Evolutionary conservation across 2,797 vertebrate genomes (phyloP), one percentile per base, ranked within the genome.

Genomic region (Bothrops alternatus): DNA sequence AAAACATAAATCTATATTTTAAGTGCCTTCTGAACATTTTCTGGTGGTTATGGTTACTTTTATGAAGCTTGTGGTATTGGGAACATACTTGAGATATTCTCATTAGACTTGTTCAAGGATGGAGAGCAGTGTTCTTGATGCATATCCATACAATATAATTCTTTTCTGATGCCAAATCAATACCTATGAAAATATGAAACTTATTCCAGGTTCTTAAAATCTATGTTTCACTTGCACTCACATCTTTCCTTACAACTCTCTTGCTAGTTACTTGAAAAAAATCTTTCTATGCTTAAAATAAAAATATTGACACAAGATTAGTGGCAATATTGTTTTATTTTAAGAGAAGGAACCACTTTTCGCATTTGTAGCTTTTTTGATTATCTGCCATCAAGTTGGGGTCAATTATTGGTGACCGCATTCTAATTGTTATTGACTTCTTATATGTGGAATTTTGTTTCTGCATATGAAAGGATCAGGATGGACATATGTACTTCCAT

Each of bases 1-100:
- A 69, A 93, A 57, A 69, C 50, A 37, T 47, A 87, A 53, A 65
- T 92, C 3, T 73, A 58, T 18, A 65, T 91, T 91, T 88, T 65
- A 91, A 91, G 92, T 89, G 90, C 90, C 92, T 93, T 93, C 47
- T 63, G 86, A 86, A 92, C 25, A 23, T 53, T 78, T 61, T 26
- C 87, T 61, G 28, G 8, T 56, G 16, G 85, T 63, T 28, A 20
- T 20, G 13, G 55, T 73, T 37, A 58, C 18, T 90, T 90, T 90
- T 85, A 8, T 42, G 82, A 16, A n/a, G 63, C 13, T 88, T 57
- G 32, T 47, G 10, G 1, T 73, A 3, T 63, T 87, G 73, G 32
- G 55, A 26, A 10, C 2, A 28, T 26, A 32, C 26, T 90, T 47
- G 7, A 73, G 20, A 26, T 61, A 28, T 61, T 78, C 28, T 78